A percentile compares a stretch with the other conserved stretches of the same genome.
Conservation (phyloP, 2,797 vertebrate species). For the Euphonia xanthogaster region DNA sequence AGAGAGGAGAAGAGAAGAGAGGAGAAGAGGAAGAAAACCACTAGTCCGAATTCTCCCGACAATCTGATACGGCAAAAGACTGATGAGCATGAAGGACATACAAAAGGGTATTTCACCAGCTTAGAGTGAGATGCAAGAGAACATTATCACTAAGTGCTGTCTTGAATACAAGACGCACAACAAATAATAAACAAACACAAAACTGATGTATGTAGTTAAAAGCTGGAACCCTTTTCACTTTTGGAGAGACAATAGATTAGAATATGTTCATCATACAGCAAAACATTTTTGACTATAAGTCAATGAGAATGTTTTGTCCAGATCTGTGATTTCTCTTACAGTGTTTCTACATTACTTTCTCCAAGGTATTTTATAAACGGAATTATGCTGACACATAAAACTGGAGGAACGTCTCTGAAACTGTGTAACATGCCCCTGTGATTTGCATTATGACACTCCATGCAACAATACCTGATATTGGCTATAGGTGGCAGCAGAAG, state of each 20-base stretch:
- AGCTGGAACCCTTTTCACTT: not conserved
- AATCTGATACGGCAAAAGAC: not conserved
- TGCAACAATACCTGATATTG: not conserved
- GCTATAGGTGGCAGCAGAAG: conserved; percentile 73
- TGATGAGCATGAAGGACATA: not conserved
- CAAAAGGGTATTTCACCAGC: not conserved
- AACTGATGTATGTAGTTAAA: not conserved
- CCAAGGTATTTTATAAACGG: not conserved
- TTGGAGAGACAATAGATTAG: not conserved
- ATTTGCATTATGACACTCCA: not conserved
- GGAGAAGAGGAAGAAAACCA: not conserved
- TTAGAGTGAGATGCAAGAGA: not conserved
- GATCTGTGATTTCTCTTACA: not conserved
- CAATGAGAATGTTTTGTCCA: not conserved
- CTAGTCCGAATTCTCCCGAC: not conserved
- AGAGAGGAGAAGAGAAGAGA: not conserved
- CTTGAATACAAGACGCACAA: not conserved
- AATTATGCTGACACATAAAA: not conserved
- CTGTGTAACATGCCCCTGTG: not conserved
- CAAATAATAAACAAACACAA: not conserved
- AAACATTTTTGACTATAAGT: not conserved
- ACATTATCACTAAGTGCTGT: not conserved
- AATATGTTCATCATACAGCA: not conserved
- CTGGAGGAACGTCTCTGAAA: not conserved
- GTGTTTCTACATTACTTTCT: fast-evolving